A percentile compares a stretch with the other conserved stretches of the same genome.
These are phyloP conservation scores for Globodera ellingtonae DNA, from an alignment of 1,140 invertebrate species.

Conservation along the genomic window DNA sequence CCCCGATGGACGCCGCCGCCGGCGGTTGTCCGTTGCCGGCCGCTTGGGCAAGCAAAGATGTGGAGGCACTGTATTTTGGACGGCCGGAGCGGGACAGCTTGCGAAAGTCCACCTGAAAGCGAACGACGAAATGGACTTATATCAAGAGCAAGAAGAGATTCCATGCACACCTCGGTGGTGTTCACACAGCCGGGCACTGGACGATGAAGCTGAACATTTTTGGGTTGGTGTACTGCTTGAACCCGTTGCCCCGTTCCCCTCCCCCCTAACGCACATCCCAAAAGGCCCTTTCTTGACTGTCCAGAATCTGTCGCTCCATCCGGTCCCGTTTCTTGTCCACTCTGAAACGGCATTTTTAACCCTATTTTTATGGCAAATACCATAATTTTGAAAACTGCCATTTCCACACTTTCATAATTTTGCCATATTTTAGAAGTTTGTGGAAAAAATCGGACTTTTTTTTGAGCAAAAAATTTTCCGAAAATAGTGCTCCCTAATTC, in stretches of 20 bases:
- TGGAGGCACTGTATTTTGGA: constrained; percentile 67
- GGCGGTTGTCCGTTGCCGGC: not conserved
- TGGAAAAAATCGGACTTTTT: too few relatives aligned
- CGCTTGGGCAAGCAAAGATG: constrained; percentile 14
- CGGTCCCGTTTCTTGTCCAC: constrained; percentile 99
- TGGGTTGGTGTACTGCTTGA: not conserved
- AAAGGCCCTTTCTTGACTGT: constrained; percentile 97
- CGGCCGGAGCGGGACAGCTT: constrained; percentile 85
- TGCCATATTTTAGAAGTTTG: too few relatives aligned
- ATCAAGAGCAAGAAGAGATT: not conserved
- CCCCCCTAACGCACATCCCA: constrained; percentile 75
- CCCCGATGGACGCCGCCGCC: too few relatives aligned
- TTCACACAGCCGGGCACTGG: constrained; percentile 98
- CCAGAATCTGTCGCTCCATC: constrained; percentile 92
- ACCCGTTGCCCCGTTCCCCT: too few relatives aligned
- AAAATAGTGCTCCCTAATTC: too few relatives aligned
- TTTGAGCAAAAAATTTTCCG: too few relatives aligned
- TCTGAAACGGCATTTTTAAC: constrained; percentile 69
- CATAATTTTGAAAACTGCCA: too few relatives aligned
- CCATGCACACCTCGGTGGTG: constrained; percentile 84
- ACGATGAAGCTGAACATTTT: constrained; percentile 76
- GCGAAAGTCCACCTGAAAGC: constrained; percentile 60
- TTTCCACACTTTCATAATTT: too few relatives aligned
- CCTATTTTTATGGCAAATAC: too few relatives aligned
- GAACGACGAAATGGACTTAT: constrained; percentile 13